Conservation (phyloP, 2,888 invertebrate species). For the Fabriciana adippe region DNA sequence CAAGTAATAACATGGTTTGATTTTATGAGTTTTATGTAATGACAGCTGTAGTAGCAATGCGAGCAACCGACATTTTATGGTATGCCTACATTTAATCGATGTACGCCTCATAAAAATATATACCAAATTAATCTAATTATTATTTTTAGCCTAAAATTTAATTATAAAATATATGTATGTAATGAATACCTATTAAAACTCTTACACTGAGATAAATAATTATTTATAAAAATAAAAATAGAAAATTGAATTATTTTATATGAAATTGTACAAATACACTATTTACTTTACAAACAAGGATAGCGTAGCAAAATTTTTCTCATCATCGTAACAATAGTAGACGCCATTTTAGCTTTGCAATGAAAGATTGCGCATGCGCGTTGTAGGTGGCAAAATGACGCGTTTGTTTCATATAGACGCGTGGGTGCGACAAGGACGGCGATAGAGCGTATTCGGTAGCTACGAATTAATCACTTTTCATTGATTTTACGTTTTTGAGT, state of each 20-base stretch:
- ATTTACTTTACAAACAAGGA: neutral
- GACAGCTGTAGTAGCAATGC: conserved; percentile 26
- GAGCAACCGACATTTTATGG: neutral
- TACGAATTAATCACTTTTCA: conserved; percentile 37
- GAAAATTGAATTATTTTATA: neutral
- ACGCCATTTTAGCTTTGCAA: conserved; percentile 58
- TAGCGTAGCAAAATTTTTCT: conserved; percentile 3
- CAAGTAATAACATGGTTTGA: conserved; percentile 42
- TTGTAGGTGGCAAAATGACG: conserved; percentile 34
- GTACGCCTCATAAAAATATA: too few species aligned
- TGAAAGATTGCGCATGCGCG: conserved; percentile 32
- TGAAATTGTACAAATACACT: neutral
- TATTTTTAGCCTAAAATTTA: too few species aligned
- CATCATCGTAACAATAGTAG: conserved; percentile 31
- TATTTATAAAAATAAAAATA: neutral
- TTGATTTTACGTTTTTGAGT: conserved; percentile 23
- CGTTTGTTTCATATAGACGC: conserved; percentile 22
- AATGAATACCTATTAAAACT: too few species aligned
- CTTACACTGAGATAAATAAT: neutral
- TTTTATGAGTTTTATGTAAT: conserved; percentile 33
- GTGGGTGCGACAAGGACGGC: conserved; percentile 57
- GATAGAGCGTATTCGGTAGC: conserved; percentile 42
- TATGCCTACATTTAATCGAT: too few species aligned
- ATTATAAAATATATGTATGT: too few species aligned
- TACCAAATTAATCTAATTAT: too few species aligned